Conservation (phyloP, 2,113 vertebrate genomes). For the Struthio camelus region DNA sequence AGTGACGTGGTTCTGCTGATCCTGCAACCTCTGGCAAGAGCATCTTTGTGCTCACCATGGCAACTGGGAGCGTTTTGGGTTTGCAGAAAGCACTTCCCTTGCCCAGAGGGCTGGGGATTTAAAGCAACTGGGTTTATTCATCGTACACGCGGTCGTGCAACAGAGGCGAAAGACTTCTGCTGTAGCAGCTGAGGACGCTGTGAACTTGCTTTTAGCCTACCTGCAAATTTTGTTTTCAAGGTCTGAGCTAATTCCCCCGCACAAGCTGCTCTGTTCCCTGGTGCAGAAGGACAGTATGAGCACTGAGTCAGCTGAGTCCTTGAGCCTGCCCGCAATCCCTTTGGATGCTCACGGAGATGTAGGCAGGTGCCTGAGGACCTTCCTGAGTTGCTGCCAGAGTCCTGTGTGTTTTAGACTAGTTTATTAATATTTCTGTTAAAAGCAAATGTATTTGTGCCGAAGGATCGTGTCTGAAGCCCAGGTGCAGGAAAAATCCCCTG, state of each 20-base stretch:
- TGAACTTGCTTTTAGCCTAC: not conserved
- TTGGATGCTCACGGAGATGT: not conserved
- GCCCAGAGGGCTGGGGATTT: not conserved
- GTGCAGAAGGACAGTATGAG: rapidly evolving
- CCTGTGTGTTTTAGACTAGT: not conserved
- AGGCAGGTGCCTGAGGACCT: not conserved
- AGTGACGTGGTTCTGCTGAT: not conserved
- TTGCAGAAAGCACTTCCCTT: not conserved
- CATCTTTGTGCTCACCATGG: not conserved
- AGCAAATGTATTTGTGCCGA: not conserved
- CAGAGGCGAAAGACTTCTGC: not conserved
- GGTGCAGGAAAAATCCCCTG: not conserved
- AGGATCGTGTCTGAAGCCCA: not conserved
- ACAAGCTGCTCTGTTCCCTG: not conserved
- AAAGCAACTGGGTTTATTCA: not conserved
- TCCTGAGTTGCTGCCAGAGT: rapidly evolving
- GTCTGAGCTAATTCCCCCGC: not conserved
- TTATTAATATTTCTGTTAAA: not conserved
- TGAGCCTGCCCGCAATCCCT: not conserved
- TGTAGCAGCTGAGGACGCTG: not conserved
- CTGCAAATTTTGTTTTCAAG: not conserved
- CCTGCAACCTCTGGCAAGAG: not conserved
- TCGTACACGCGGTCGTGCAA: not conserved
- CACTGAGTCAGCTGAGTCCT: not conserved
- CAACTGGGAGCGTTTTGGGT: not conserved